These are phyloP conservation scores for Ichneumon xanthorius DNA, from an alignment of 2,888 invertebrate genomes.

Conservation along the genomic window DNA sequence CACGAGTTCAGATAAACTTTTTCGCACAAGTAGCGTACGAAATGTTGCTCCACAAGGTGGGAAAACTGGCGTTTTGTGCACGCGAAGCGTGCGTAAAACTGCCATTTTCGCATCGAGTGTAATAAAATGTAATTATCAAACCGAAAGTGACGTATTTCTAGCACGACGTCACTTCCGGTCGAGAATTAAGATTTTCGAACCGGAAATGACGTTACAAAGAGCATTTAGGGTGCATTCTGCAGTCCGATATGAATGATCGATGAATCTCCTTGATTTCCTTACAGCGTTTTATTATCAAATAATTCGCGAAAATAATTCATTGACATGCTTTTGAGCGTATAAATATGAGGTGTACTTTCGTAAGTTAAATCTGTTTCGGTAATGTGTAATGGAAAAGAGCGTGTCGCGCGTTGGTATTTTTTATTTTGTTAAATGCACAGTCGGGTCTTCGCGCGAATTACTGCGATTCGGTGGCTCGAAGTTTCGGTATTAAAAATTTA, in stretches of 20 bases:
- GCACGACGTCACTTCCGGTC: too few relatives aligned
- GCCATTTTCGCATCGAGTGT: too few relatives aligned
- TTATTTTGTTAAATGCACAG: conserved; percentile 41
- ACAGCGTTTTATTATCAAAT: neutral
- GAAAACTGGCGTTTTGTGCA: too few relatives aligned
- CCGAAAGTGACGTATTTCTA: too few relatives aligned
- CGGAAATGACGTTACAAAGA: neutral
- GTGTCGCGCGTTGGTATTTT: neutral
- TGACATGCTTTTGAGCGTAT: conserved; percentile 43
- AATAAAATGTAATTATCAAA: too few relatives aligned
- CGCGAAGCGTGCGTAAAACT: too few relatives aligned
- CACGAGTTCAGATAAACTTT: too few relatives aligned
- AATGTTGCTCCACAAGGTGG: too few relatives aligned
- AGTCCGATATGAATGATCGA: neutral
- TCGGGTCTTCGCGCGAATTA: neutral
- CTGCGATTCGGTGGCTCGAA: neutral
- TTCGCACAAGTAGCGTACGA: too few relatives aligned
- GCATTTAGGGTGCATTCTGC: neutral
- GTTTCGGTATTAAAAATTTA: neutral
- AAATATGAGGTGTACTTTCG: conserved; percentile 17
- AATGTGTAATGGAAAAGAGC: conserved; percentile 24
- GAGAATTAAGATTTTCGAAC: neutral
- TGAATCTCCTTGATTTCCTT: neutral
- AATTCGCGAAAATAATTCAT: neutral
- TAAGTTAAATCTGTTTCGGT: neutral